These are phyloP conservation scores for Corythornis vintsioides DNA, from an alignment of 2,113 vertebrate genomes.

Conservation along the genomic window DNA sequence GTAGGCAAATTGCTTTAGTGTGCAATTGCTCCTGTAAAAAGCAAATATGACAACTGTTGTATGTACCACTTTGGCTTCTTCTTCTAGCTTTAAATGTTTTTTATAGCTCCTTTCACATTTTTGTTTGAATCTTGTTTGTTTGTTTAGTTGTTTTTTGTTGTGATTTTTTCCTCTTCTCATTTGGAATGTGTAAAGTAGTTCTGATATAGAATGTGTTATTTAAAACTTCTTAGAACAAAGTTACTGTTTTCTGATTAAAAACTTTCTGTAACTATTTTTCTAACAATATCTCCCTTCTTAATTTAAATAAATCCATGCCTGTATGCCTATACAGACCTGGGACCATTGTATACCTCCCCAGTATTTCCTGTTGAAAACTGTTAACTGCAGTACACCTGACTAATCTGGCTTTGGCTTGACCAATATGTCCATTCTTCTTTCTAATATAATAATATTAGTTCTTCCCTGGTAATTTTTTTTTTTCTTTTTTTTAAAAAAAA, in stretches of 20 bases:
- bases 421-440: background rate
- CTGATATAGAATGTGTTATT: background rate
- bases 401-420: background rate
- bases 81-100: background rate
- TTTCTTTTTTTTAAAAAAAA: background rate
- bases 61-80: background rate
- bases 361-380: background rate
- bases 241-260: background rate
- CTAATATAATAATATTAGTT: background rate
- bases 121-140: background rate
- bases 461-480: background rate
- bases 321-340: background rate
- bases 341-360: background rate
- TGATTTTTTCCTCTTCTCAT: accelerated
- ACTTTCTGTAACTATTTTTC: background rate
- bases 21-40: background rate
- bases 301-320: background rate
- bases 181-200: background rate
- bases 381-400: background rate
- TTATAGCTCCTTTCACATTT: background rate
- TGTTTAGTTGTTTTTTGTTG: too few species aligned
- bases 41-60: background rate
- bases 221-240: background rate
- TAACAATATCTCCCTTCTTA: background rate
- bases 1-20: background rate